Percentiles rank a stretch among this genome's conserved stretches.
Conservation (phyloP, 2,888 invertebrate genomes). For the Hirtodrosophila cameraria region DNA sequence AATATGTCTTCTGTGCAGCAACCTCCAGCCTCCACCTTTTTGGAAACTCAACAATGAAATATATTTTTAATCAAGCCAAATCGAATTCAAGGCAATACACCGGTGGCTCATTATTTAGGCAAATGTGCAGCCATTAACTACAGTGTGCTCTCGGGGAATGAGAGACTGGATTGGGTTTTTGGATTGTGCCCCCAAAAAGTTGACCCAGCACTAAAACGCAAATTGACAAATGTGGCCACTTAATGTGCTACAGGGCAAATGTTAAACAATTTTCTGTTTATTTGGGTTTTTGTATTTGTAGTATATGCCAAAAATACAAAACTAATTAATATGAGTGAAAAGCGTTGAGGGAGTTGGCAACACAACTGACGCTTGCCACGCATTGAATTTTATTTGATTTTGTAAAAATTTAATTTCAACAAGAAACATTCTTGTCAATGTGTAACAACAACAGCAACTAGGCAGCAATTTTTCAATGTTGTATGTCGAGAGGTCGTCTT, state of each 20-base stretch:
- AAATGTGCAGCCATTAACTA: slow-evolving; percentile 78
- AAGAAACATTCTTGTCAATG: slow-evolving; percentile 65
- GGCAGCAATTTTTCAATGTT: slow-evolving; percentile 73
- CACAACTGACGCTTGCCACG: slow-evolving; percentile 45
- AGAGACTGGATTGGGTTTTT: slow-evolving; percentile 10
- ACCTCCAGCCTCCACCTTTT: not conserved
- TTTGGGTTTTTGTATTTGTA: too few relatives aligned
- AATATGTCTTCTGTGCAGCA: slow-evolving; percentile 47
- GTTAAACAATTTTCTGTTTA: slow-evolving; percentile 73
- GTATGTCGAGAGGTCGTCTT: slow-evolving; percentile 26
- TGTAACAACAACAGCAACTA: slow-evolving; percentile 35
- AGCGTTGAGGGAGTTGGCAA: slow-evolving; percentile 50
- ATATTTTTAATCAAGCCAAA: slow-evolving; percentile 79
- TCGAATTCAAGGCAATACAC: slow-evolving; percentile 78
- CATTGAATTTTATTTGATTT: slow-evolving; percentile 75
- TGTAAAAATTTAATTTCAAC: slow-evolving; percentile 77
- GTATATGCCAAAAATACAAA: slow-evolving; percentile 80
- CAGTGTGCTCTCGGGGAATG: slow-evolving; percentile 38
- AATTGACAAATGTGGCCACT: slow-evolving; percentile 79
- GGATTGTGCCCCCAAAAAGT: slow-evolving; percentile 22
- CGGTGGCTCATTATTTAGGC: slow-evolving; percentile 80
- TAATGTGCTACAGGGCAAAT: slow-evolving; percentile 74
- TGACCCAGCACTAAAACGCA: slow-evolving; percentile 62
- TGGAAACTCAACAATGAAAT: slow-evolving; percentile 68
- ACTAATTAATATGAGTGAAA: slow-evolving; percentile 74